Evolutionary conservation across 2,113 vertebrate genomes (phyloP), one percentile per base, ranked within the genome.

Genomic region (Galeopterus variegatus): DNA sequence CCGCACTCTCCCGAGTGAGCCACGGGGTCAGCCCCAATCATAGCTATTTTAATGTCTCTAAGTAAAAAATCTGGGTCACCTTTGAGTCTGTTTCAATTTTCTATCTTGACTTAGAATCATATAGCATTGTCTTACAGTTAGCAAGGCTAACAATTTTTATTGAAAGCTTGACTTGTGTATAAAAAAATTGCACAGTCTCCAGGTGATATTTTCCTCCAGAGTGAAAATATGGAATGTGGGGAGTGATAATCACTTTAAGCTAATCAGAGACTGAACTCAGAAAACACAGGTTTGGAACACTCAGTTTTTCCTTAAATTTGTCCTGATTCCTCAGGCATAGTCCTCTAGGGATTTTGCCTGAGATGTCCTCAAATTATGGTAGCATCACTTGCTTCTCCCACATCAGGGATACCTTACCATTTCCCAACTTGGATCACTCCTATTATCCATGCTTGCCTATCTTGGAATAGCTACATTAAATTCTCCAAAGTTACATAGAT

Each of bases 71-170:
- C 50, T 86, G 50, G 23, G n/a, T 54, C n/a, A 54, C 6, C n/a
- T 86, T 56, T 70, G 18, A 92, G n/a, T 83, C 33, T 84, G 24
- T 41, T 92, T 92, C 67, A 73, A 41, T 73, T 28, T 73, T 73
- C 58, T 45, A 5, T 75, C 80, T 84, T 52, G 79, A 15, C 58
- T 73, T 73, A 24, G 36, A 24, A 31, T 72, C 65, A 52, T 60
- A 73, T 19, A 62, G 45, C 60, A 50, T 36, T 62, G 7, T 31
- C 67, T 72, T 82, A 50, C 21, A 73, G 31, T 26, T 54, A 41
- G 24, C 48, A 83, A 62, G 67, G 79, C 18, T 73, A 70, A 73
- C 60, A 26, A 72, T 36, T 62, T 72, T 52, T 52, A 36, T 50
- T 73, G 54, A 83, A 83, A 73, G 3, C 17, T 21, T 92, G 67